Evolutionary conservation across 1,140 invertebrate species (phyloP), one percentile per base, ranked within the genome.

Genomic region (Drosophila obscura): DNA sequence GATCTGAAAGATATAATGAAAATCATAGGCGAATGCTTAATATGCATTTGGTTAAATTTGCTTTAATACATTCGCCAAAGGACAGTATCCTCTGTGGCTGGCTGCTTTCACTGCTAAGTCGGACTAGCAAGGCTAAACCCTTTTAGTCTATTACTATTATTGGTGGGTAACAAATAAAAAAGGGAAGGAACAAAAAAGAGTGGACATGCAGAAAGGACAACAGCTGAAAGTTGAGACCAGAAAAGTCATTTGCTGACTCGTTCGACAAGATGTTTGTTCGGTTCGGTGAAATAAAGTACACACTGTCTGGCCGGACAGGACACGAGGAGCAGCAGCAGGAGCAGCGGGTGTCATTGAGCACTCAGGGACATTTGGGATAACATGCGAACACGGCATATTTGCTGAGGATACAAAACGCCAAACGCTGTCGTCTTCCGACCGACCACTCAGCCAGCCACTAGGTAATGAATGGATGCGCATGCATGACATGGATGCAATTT

Each of bases 271-370:
- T 90, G 87, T 90, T 90, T 90, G 87, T 89, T 87, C 87, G 35
- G 87, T 90, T 90, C 79, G 82, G 82, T 77, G 84, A 88, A 90
- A 90, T 90, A 90, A 90, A 90, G 83, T 90, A 88, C 83, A 88
- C 83, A 76, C 74, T 77, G 72, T 62, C 71, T 69, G 64, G 53
- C 73, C 52, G 28, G 41, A 16, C 13, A 31, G n/a, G 7, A 16
- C 7, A 51, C 5, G 49, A 8, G 60, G 35, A 31, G 60, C 15
- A 4, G 9, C 19, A 26, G 43, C 13, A 41, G 44, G 59, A 65
- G 58, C 48, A 64, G 53, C 41, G 73, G 74, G 66, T 66, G 72
- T 60, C 63, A 68, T 72, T 80, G 73, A 71, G 68, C 77, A 74
- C 59, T 77, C 81, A 56, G 81, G 66, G 78, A 85, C 81, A 85